Conservation (phyloP, 2,113 vertebrate species). For the Theristicus caerulescens region DNA sequence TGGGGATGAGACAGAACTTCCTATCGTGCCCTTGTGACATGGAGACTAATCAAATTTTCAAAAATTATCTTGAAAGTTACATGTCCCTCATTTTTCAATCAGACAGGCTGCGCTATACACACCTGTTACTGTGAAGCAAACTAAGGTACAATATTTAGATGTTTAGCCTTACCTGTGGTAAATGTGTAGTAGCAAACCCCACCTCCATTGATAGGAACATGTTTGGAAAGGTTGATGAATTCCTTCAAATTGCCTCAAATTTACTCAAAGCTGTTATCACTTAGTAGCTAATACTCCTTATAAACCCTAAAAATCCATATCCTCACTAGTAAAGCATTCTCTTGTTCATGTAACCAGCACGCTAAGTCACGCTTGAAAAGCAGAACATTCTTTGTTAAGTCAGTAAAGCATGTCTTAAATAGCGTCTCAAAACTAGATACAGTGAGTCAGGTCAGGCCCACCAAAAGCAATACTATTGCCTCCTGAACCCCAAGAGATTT, state of each 20-base stretch:
- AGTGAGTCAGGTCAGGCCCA: background rate
- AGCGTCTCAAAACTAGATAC: background rate
- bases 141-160: background rate
- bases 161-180: background rate
- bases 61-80: background rate
- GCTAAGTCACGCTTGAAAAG: background rate
- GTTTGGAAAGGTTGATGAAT: background rate
- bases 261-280: background rate
- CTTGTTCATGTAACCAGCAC: background rate
- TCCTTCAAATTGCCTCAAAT: background rate
- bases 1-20: background rate
- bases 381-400: background rate
- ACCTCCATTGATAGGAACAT: background rate
- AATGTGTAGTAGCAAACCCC: background rate
- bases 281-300: background rate
- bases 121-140: background rate
- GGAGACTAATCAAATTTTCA: background rate
- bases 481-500: background rate
- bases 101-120: background rate
- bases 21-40: background rate
- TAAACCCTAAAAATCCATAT: background rate
- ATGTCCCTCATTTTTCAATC: background rate
- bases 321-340: background rate
- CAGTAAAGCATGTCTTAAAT: background rate
- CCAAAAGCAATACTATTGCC: rapidly evolving